Evolutionary conservation across 2,888 invertebrate species (phyloP), one percentile per base, ranked within the genome.

Genomic region (Slavum lentiscoides): DNA sequence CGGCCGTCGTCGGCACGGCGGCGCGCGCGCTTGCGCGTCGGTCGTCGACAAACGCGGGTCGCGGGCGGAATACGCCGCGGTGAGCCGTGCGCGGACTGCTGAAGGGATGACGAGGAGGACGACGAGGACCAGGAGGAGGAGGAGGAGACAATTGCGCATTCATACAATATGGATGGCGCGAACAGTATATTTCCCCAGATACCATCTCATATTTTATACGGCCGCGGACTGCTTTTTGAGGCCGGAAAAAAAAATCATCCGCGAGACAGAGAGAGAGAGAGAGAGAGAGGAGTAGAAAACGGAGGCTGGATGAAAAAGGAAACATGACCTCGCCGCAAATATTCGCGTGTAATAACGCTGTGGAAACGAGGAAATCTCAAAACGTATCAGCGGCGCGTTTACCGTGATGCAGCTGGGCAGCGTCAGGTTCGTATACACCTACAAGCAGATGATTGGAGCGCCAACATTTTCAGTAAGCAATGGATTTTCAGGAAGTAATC

Each of bases 161-260:
- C 77, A 64, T 80, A 70, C 77, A 64, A 80, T 80, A 80, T 55
- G 70, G 62, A 80, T 64, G 70, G 64, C 55, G 61, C 69, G 70
- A 80, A 70, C 70, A 55, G 77, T 80, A 70, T 80, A 80, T 80
- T 80, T 80, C 77, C 77, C 77, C 17, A 70, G 77, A 80, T 80
- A 80, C 77, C 77, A 80, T 80, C 77, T 80, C 77, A 80, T 80
- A 80, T 80, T 80, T 80, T 80, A 80, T 80, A 55, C 70, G 43
- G 43, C 7, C 55, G 23, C 62, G 23, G 62, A 53, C 39, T 1
- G 23, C 9, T 30, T 39, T 39, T 43, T 43, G 1, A 43, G 7
- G 7, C 9, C 7, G 43, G 49, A 67, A 58, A 74, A 53, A 62
- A 67, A 55, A 74, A 23, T 30, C 30, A 30, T 30, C 30, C 1